Evolutionary conservation across 2,888 invertebrate genomes (phyloP), one percentile per base, ranked within the genome.

Genomic region (Aspidapion aeneum): DNA sequence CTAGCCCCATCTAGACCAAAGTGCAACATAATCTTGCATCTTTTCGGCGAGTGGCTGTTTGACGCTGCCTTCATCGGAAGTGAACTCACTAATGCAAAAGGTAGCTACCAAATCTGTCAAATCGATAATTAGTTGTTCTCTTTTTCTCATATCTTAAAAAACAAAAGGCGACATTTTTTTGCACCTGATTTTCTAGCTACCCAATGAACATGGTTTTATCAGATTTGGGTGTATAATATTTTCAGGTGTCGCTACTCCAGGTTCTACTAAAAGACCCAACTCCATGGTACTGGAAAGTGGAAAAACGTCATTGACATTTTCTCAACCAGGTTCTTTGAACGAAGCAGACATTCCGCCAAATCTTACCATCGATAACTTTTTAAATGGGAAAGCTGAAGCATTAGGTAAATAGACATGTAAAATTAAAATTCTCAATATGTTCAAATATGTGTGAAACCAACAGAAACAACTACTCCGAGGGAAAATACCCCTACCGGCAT

Each of bases 1-100:
- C 80, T 93, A 68, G 90, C 93, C 1, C 86, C 89, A 18, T 84
- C 88, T 21, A 85, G 96, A 62, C 96, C 97, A 18, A 93, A 93
- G 76, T 96, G 96, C 73, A 97, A 98, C 81, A 96, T 96, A 68
- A 91, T 98, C 77, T 85, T 98, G 63, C 96, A 98, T 79, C 83
- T 98, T 69, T 96, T 97, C 80, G 97, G 98, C 1, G 93, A 94
- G 75, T 98, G 98, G 98, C 82, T 98, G 67, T 96, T 97, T 78
- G 97, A 98, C 79, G 96, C 96, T 2, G 93, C 96, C 1, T 90
- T 96, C 71, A 91, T 96, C 71, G 95, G 95, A 1, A 92, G 91
- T 55, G 89, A 89, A 60, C 66, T 78, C 22, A 72, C 74, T 7
- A 3, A 35, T 35, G 2, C 73, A 85, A 72, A 84, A 35, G 35